Percentiles rank a stretch among this genome's conserved stretches.
Evolutionary conservation across 2,888 invertebrate genomes (phyloP).

Genomic region (Cylloceria caligata): DNA sequence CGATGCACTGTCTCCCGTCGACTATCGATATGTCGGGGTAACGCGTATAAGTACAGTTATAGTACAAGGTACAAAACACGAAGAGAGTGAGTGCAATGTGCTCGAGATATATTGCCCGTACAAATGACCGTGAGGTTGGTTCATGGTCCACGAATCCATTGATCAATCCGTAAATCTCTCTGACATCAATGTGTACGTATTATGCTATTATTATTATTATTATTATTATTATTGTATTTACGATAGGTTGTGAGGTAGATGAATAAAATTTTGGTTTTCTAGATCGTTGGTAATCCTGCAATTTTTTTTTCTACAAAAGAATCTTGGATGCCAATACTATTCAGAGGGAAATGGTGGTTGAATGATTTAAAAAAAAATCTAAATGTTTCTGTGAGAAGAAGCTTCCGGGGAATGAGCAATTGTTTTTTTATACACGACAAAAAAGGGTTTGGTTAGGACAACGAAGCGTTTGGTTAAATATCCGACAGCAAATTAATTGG

Average conservation of each 20-base stretch:
- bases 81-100: conserved; percentile 33
- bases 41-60: conserved; percentile 10
- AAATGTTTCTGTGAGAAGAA: no score
- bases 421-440: no score
- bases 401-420: no score
- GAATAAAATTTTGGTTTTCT: background rate
- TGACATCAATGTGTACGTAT: conserved; percentile 2
- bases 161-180: conserved; percentile 18
- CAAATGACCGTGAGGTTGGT: conserved; percentile 9
- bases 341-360: background rate
- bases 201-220: no score
- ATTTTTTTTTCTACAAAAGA: background rate
- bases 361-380: background rate
- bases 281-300: no score
- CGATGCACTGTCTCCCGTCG: conserved; percentile 34
- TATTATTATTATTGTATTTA: no score
- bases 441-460: no score
- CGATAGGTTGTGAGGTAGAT: background rate
- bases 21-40: conserved; percentile 17
- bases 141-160: conserved; percentile 49
- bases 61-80: background rate
- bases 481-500: no score
- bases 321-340: background rate
- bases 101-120: conserved; percentile 26
- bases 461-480: no score